Evolutionary conservation across 1,140 invertebrate genomes (phyloP), one percentile per base, ranked within the genome.

Genomic region (Pachyrhynchus sulphureomaculatus): DNA sequence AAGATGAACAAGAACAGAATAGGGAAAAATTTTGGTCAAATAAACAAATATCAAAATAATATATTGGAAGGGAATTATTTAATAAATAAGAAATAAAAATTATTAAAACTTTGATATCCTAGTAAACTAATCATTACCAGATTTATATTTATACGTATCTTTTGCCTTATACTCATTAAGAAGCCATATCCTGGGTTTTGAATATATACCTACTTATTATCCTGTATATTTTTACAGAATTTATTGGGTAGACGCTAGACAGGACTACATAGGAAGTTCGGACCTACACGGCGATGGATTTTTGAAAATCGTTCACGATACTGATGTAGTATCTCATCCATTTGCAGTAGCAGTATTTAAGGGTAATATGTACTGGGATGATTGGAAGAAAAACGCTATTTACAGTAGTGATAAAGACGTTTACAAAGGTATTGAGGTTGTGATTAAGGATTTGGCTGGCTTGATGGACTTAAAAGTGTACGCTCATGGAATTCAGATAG

Each of bases 381-480:
- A 96, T 75, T 93, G 92, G 87, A 89, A 86, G 65, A 83, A 83
- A 26, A 86, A 87, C 33, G 83, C 86, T 36, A 88, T 95, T 63
- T 88, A 91, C 65, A 81, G 85, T 1, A 87, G 89, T 0, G 88
- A 92, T 68, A 93, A 93, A 71, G 84, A 88, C 71, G 49, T 37
- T 18, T 66, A 55, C 32, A 78, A 80, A 52, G 88, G 88, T 1
- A 73, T 90, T 12, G 69, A 75, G 13, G 79, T 80, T 0, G 78
- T 92, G 0, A 77, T 83, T 5, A 81, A 83, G 15, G 80, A 84
- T 23, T 76, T 91, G 6, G 69, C 80, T 0, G 86, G 87, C 10
- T 72, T 93, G 3, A 92, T 93, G 88, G 92, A 94, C 75, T 71
- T 96, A 23, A 95, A 94, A 76, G 84, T 91, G 2, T 91, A 86